These are phyloP conservation scores for Ariopsis seemanni DNA, from an alignment of 2,113 vertebrate genomes.

Conservation along the genomic window DNA sequence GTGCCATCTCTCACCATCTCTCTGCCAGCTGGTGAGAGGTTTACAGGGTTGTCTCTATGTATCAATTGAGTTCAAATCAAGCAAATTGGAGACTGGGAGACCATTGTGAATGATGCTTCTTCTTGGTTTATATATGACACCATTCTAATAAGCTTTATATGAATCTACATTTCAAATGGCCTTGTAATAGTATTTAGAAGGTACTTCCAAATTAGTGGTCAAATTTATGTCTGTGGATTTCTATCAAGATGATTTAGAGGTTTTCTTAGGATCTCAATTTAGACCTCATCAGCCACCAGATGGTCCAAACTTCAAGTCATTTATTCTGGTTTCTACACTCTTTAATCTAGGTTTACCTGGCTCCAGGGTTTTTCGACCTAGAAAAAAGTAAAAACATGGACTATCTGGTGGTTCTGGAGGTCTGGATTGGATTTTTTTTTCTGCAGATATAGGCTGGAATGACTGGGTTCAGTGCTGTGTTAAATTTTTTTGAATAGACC, in stretches of 20 bases:
- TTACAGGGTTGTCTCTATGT: not conserved
- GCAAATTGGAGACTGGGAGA: constrained; percentile 26
- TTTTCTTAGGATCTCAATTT: not conserved
- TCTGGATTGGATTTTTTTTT: not conserved
- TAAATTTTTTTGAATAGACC: constrained; percentile 56
- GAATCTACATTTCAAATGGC: constrained; percentile 9
- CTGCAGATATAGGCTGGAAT: constrained; percentile 33
- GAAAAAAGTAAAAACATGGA: not conserved
- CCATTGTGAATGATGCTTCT: constrained; percentile 15
- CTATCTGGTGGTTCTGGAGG: not conserved
- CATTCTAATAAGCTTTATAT: constrained; percentile 19
- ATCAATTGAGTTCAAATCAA: constrained; percentile 22
- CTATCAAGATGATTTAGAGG: not conserved
- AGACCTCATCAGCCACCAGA: constrained; percentile 12
- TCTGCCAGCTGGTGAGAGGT: constrained; percentile 30
- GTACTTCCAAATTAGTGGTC: constrained; percentile 1
- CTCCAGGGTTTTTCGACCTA: not conserved
- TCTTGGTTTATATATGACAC: not conserved
- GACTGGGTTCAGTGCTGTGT: constrained; percentile 50
- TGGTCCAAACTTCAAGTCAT: not conserved
- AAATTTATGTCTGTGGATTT: not conserved
- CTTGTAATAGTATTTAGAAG: constrained; percentile 18
- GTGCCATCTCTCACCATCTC: constrained; percentile 7
- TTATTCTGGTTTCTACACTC: not conserved
- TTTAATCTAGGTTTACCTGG: not conserved